Conservation (phyloP, 2,888 invertebrate species). For the Antheraea assamensis region DNA sequence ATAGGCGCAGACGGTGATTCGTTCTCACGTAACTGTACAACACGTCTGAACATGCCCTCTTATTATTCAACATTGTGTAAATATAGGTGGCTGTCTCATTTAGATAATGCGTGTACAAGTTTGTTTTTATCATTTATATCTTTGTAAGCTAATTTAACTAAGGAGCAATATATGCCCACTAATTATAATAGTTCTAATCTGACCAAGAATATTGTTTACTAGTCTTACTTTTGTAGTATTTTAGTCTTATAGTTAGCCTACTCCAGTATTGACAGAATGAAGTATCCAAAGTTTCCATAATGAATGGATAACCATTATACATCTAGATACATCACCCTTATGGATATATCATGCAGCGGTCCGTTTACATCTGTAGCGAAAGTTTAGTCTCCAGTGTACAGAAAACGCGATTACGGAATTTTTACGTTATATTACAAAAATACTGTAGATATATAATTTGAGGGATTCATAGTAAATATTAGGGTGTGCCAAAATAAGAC, state of each 20-base stretch:
- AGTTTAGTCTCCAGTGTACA: no score
- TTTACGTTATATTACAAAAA: background rate
- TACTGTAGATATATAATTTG: no score
- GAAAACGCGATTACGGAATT: background rate
- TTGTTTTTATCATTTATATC: background rate
- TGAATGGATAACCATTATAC: no score
- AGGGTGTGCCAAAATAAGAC: no score
- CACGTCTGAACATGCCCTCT: conserved; percentile 8
- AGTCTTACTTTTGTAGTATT: background rate
- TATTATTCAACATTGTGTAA: conserved; percentile 20
- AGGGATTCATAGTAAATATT: no score
- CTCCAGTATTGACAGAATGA: no score
- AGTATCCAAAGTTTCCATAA: no score
- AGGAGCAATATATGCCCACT: background rate
- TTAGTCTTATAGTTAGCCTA: no score
- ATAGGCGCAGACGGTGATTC: conserved; percentile 26
- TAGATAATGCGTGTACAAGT: conserved; percentile 9
- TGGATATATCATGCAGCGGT: no score
- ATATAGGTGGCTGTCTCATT: conserved; percentile 18
- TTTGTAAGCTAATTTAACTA: background rate
- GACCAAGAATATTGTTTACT: background rate
- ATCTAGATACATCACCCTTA: no score
- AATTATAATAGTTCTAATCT: background rate
- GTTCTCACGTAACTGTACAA: background rate
- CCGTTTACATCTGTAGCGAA: no score